phyloP scores from a whole-genome alignment of 2,888 invertebrate species.

The Cheilosia impressa region DNA sequence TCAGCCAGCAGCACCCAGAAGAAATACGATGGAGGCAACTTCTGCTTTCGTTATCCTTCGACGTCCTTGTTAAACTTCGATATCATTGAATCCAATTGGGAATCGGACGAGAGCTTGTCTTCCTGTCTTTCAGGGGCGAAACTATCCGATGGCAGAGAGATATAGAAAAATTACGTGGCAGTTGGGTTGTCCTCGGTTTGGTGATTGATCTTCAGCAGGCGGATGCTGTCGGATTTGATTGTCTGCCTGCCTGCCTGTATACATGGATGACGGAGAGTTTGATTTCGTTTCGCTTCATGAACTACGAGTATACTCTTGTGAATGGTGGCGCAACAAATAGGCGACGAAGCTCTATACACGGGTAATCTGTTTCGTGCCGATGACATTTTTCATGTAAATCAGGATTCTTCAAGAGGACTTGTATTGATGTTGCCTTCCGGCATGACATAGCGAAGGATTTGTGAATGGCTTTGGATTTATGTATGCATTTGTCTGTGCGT shows the following conservation, averaged over 20 bases:
- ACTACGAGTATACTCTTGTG: slow-evolving; percentile 13
- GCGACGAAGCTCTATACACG: slow-evolving; percentile 28
- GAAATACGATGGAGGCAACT: not conserved
- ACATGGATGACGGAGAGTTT: slow-evolving; percentile 25
- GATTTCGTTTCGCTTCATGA: slow-evolving; percentile 16
- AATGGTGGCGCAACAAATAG: slow-evolving; percentile 57
- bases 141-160: slow-evolving; percentile 16
- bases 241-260: slow-evolving; percentile 28
- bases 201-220: slow-evolving; percentile 66
- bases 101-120: slow-evolving; percentile 45
- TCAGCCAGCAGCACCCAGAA: slow-evolving; percentile 9
- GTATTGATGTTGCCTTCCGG: slow-evolving; percentile 46
- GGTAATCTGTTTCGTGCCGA: slow-evolving; percentile 62
- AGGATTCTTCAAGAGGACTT: slow-evolving; percentile 46
- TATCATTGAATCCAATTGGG: slow-evolving; percentile 62
- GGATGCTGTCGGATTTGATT: slow-evolving; percentile 70
- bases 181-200: slow-evolving; percentile 56
- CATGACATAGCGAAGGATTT: slow-evolving; percentile 29
- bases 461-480: slow-evolving; percentile 13
- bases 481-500: not conserved
- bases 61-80: slow-evolving; percentile 59
- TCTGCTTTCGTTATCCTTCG: slow-evolving; percentile 27
- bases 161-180: slow-evolving; percentile 46
- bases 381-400: slow-evolving; percentile 68
- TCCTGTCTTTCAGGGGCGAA: slow-evolving; percentile 16